Evolutionary conservation across 92 coral and sea anemone species (phyloP).

Genomic region (Desmophyllum pertusum): DNA sequence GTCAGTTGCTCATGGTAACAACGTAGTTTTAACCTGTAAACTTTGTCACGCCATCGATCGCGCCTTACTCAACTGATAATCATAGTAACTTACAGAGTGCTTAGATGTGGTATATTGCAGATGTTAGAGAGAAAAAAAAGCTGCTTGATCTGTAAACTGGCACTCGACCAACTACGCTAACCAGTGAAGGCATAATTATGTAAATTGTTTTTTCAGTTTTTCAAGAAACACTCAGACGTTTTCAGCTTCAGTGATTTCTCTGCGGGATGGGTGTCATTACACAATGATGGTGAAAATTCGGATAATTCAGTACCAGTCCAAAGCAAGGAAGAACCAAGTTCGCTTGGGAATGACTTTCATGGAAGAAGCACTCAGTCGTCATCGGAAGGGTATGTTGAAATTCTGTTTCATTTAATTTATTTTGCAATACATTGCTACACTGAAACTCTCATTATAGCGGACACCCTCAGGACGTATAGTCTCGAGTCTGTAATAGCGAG

Average conservation of each 20-base stretch:
- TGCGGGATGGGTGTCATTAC: conserved; percentile 30
- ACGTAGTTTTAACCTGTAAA: too few relatives aligned
- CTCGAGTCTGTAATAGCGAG: too few relatives aligned
- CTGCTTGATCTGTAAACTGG: too few relatives aligned
- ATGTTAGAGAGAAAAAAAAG: too few relatives aligned
- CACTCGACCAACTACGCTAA: too few relatives aligned
- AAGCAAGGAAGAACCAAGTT: not conserved
- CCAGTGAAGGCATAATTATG: too few relatives aligned
- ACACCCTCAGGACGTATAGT: too few relatives aligned
- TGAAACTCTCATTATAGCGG: too few relatives aligned
- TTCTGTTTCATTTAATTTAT: not conserved
- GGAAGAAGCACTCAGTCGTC: not conserved
- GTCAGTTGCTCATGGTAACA: too few relatives aligned
- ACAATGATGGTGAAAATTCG: not conserved
- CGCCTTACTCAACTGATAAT: too few relatives aligned
- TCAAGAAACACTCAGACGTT: conserved; percentile 71
- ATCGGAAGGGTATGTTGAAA: not conserved
- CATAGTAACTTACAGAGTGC: not conserved
- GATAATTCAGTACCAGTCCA: not conserved
- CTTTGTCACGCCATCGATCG: too few relatives aligned
- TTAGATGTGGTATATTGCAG: not conserved
- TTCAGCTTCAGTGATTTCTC: conserved; percentile 58
- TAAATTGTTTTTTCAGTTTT: conserved; percentile 62
- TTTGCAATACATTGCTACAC: too few relatives aligned
- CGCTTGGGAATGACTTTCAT: not conserved